These are phyloP conservation scores for Hylomyscus alleni DNA, from an alignment of 2,797 vertebrate species.

Conservation along the genomic window DNA sequence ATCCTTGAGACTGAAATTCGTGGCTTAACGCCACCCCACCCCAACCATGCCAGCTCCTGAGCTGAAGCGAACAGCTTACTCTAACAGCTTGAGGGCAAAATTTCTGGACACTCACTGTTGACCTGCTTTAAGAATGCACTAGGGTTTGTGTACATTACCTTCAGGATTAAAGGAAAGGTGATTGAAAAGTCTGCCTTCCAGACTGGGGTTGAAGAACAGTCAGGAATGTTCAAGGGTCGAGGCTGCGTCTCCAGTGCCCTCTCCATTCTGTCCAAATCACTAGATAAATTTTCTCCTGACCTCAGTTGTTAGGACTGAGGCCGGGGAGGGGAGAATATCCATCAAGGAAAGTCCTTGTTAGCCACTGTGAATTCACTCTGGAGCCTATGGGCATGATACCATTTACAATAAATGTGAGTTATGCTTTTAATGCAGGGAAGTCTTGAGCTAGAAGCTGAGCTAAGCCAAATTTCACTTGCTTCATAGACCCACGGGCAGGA, in stretches of 20 bases:
- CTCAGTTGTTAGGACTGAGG: conserved; percentile 37
- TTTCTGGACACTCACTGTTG: conserved; percentile 49
- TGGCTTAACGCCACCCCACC: conserved; percentile 19
- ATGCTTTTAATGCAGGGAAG: conserved; percentile 52
- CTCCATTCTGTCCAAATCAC: conserved; percentile 64
- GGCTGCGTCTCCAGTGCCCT: neutral
- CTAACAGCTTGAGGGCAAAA: conserved; percentile 69
- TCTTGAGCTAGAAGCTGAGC: conserved; percentile 58
- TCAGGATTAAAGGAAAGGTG: conserved; percentile 12
- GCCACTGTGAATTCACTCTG: conserved; percentile 67
- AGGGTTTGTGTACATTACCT: neutral
- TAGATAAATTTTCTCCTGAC: conserved; percentile 48
- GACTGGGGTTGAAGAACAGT: conserved; percentile 38
- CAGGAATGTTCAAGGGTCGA: conserved; percentile 40
- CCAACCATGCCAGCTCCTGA: neutral
- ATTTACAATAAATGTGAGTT: conserved; percentile 72
- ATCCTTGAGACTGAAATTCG: conserved; percentile 66
- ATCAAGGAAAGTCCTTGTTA: conserved; percentile 64
- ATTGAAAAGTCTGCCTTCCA: conserved; percentile 40
- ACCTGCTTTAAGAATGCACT: conserved; percentile 49
- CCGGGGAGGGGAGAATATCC: neutral
- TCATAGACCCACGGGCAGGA: conserved; percentile 29
- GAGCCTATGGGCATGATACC: conserved; percentile 57
- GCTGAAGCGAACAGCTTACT: conserved; percentile 34
- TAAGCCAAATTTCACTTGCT: conserved; percentile 71